Conservation (phyloP, 2,797 vertebrate species). For the Trachops cirrhosus region DNA sequence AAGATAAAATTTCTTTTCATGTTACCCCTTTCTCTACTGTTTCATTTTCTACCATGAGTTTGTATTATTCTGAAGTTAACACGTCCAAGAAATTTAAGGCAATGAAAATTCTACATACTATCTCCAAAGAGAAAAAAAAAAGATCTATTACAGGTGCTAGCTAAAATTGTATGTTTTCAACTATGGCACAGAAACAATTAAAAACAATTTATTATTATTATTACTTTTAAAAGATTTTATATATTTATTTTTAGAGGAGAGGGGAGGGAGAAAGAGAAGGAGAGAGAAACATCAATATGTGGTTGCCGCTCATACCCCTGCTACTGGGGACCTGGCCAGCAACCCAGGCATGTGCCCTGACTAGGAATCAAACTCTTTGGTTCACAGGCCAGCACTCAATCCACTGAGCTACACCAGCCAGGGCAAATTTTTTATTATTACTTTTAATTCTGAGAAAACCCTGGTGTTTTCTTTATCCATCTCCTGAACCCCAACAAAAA, state of each 20-base stretch:
- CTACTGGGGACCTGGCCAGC: no score
- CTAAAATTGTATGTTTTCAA: conserved; percentile 32
- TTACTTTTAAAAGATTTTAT: background rate
- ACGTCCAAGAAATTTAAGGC: background rate
- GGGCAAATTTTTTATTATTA: background rate
- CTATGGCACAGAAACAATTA: background rate
- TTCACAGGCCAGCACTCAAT: no score
- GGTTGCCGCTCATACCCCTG: no score
- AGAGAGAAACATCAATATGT: no score
- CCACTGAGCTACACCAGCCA: no score
- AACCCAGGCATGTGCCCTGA: no score
- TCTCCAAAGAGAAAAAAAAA: conserved; percentile 12
- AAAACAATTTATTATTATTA: background rate
- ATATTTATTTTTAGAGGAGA: no score
- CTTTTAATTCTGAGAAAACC: background rate
- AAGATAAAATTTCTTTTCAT: background rate
- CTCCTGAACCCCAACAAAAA: conserved; percentile 30
- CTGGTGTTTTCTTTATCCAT: background rate
- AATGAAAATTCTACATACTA: background rate
- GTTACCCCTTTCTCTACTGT: background rate
- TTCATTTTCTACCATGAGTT: background rate
- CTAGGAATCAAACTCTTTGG: no score
- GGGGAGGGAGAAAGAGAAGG: no score
- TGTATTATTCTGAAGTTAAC: background rate
- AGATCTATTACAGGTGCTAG: background rate